Conservation (phyloP, 2,888 invertebrate genomes). For the Zonitis immaculata region DNA sequence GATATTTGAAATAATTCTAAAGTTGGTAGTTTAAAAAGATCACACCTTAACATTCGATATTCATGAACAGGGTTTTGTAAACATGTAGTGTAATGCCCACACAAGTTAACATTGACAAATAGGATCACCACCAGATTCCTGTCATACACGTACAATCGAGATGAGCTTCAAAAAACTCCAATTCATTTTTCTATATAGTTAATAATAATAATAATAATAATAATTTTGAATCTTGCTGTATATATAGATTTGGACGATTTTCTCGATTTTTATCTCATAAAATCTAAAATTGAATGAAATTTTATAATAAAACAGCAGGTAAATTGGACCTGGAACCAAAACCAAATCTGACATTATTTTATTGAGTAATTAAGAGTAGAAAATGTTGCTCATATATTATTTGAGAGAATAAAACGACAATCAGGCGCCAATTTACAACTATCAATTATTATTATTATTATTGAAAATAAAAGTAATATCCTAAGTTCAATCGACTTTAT, state of each 20-base stretch:
- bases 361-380: slow-evolving; percentile 3
- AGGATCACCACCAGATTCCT: slow-evolving; percentile 22
- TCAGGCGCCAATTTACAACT: slow-evolving; percentile 1
- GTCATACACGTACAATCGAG: slow-evolving; percentile 17
- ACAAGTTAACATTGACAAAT: slow-evolving; percentile 24
- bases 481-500: too few species aligned
- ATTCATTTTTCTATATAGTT: too few species aligned
- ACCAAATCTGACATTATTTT: slow-evolving; percentile 3
- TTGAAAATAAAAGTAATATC: too few species aligned
- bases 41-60: slow-evolving; percentile 26
- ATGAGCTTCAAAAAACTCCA: slow-evolving; percentile 15
- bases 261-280: too few species aligned
- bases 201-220: too few species aligned
- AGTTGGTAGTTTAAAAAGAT: slow-evolving; percentile 23
- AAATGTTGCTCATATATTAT: background rate
- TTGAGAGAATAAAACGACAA: background rate
- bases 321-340: background rate
- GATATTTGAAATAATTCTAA: slow-evolving; percentile 17
- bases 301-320: background rate
- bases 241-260: too few species aligned
- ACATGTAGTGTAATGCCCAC: slow-evolving; percentile 22
- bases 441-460: too few species aligned
- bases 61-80: slow-evolving; percentile 24
- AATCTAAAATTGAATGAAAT: too few species aligned
- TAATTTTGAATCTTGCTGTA: too few species aligned